Evolutionary conservation across 2,113 vertebrate species (phyloP).

Genomic region (Rutilus rutilus): DNA sequence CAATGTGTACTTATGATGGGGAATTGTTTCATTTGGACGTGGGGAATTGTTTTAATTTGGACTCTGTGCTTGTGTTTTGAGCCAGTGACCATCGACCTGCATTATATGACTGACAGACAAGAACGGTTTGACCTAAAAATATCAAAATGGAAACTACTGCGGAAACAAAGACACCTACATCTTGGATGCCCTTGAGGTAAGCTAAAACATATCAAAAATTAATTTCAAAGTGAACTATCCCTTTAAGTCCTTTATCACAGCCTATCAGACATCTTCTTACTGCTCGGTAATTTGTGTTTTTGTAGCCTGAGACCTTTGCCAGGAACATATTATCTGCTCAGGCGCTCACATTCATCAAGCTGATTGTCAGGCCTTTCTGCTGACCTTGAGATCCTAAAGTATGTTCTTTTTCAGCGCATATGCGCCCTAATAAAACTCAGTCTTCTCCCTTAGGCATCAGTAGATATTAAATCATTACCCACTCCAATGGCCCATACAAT

Average conservation of each 20-base stretch:
- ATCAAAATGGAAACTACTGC: too few relatives aligned
- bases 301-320: neutral
- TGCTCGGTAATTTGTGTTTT: neutral
- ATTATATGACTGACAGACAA: too few relatives aligned
- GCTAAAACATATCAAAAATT: too few relatives aligned
- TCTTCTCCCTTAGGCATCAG: constrained; percentile 1
- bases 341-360: neutral
- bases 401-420: neutral
- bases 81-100: too few relatives aligned
- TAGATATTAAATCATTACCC: constrained; percentile 17
- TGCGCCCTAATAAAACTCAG: neutral
- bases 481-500: neutral
- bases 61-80: too few relatives aligned
- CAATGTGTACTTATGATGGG: too few relatives aligned
- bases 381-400: constrained; percentile 1
- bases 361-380: neutral
- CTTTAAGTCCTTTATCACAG: neutral
- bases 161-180: too few relatives aligned
- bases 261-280: neutral
- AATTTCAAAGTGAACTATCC: too few relatives aligned
- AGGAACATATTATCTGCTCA: neutral
- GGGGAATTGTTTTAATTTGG: too few relatives aligned
- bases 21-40: too few relatives aligned
- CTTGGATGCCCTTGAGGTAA: too few relatives aligned
- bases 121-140: too few relatives aligned